Percentiles rank a stretch among this genome's conserved stretches.
These are phyloP conservation scores for Ferrisia virgata DNA, from an alignment of 2,888 invertebrate genomes.

Conservation along the genomic window DNA sequence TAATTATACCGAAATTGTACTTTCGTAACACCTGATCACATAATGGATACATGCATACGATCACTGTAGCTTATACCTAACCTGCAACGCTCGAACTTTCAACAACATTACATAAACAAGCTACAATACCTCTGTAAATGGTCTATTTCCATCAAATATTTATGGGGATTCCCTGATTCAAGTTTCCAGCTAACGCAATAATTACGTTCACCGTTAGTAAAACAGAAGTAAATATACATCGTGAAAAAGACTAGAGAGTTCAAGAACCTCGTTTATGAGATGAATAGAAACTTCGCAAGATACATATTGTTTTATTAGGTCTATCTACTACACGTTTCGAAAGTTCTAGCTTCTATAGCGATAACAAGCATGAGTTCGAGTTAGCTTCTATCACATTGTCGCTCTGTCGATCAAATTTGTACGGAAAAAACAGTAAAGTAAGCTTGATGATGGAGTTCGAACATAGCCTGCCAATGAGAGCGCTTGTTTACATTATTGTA, in stretches of 20 bases:
- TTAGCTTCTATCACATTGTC: too few species aligned
- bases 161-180: neutral
- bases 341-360: too few species aligned
- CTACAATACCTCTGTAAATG: neutral
- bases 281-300: neutral
- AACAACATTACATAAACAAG: neutral
- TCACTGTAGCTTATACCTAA: neutral
- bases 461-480: too few species aligned
- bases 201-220: neutral
- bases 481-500: too few species aligned
- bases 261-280: neutral
- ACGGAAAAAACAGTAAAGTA: too few species aligned
- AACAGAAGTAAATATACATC: neutral
- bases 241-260: neutral
- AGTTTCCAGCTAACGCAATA: too few species aligned
- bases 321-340: too few species aligned
- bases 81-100: neutral
- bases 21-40: conserved; percentile 14
- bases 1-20: neutral
- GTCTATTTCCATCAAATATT: neutral
- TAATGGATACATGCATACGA: neutral
- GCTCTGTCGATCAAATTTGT: too few species aligned
- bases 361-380: too few species aligned
- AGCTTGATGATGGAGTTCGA: too few species aligned
- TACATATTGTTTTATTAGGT: too few species aligned